Evolutionary conservation across 2,888 invertebrate species (phyloP).

Genomic region (Trissoscelio sp.): DNA sequence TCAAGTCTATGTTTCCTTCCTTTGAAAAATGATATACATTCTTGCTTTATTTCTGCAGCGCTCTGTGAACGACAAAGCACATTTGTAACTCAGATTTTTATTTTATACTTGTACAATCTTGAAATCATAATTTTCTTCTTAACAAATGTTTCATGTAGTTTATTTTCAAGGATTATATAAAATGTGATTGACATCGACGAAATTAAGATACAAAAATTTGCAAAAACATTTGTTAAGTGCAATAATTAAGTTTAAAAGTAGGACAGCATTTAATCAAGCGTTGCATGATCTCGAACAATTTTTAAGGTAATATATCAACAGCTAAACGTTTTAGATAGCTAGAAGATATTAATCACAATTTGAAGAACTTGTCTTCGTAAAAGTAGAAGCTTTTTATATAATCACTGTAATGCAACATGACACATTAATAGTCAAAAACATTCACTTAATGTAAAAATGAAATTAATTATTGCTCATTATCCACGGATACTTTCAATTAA

Average conservation of each 20-base stretch:
- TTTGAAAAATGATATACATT: slow-evolving; percentile 7
- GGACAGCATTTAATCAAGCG: not conserved
- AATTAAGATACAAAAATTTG: too few relatives aligned
- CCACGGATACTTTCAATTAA: not conserved
- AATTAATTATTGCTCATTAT: not conserved
- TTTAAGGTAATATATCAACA: not conserved
- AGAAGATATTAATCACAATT: not conserved
- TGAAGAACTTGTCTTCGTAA: not conserved
- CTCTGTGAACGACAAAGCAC: slow-evolving; percentile 14
- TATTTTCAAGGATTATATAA: too few relatives aligned
- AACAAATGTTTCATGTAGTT: not conserved
- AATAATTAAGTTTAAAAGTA: not conserved
- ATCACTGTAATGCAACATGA: not conserved
- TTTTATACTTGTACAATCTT: not conserved
- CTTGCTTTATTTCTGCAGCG: not conserved
- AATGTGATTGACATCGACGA: too few relatives aligned
- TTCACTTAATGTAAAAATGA: not conserved
- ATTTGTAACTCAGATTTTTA: not conserved
- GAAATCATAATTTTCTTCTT: not conserved
- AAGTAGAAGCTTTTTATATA: not conserved
- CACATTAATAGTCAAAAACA: not conserved
- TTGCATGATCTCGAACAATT: not conserved
- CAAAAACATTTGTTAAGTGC: too few relatives aligned
- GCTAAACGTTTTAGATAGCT: not conserved
- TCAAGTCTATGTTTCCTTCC: not conserved